phyloP scores from a whole-genome alignment of 2,888 invertebrate genomes.

The Linnaemya vulpina region DNA sequence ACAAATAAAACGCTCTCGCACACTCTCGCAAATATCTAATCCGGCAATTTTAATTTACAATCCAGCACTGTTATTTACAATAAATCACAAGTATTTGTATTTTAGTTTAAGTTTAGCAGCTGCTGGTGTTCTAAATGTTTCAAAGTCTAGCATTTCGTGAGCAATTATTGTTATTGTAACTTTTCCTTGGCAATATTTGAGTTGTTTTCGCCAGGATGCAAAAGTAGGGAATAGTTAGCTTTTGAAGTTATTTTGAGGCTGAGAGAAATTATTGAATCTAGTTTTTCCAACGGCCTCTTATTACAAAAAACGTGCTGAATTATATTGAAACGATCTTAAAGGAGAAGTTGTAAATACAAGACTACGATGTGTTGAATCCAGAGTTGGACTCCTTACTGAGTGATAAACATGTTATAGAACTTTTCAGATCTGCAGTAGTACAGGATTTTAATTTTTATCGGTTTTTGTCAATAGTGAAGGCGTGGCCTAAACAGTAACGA shows the following conservation, averaged over 20 bases:
- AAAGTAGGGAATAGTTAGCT: neutral
- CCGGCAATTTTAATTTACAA: slow-evolving; percentile 52
- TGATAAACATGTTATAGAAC: no score
- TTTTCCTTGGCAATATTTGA: neutral
- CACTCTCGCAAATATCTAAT: slow-evolving; percentile 48
- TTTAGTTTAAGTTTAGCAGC: slow-evolving; percentile 52
- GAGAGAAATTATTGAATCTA: no score
- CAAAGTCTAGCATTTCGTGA: slow-evolving; percentile 6
- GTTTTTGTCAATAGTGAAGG: no score
- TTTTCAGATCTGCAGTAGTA: no score
- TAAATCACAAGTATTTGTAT: slow-evolving; percentile 55
- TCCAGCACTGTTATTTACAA: slow-evolving; percentile 25
- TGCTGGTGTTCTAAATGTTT: slow-evolving; percentile 33
- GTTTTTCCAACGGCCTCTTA: no score
- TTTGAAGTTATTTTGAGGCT: neutral
- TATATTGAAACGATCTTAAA: no score
- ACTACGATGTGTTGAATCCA: no score
- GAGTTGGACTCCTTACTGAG: no score
- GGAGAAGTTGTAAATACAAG: no score
- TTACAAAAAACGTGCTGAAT: no score
- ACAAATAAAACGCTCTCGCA: slow-evolving; percentile 1
- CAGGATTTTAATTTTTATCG: no score
- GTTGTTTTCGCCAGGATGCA: neutral
- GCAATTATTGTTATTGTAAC: neutral
- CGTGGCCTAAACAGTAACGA: no score